phyloP scores from a whole-genome alignment of 2,888 invertebrate species.

The Drosophila eohydei region DNA sequence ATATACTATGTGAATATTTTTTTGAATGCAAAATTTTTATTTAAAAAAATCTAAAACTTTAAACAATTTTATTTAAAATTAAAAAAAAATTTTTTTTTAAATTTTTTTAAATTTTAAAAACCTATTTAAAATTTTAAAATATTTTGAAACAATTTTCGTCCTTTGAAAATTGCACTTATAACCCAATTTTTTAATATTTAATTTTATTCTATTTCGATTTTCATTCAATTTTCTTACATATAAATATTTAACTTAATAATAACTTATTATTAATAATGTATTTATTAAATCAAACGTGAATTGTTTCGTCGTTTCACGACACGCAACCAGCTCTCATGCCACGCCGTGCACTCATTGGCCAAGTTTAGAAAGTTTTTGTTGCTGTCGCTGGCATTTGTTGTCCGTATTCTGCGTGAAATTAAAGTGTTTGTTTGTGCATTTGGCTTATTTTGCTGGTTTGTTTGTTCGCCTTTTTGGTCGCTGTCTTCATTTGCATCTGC shows the following conservation, averaged over 20 bases:
- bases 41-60: too few species aligned
- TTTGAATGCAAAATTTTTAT: too few species aligned
- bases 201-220: too few species aligned
- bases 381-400: conserved; percentile 22
- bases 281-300: not conserved
- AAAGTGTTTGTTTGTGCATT: conserved; percentile 66
- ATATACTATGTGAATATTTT: not conserved
- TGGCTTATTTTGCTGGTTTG: conserved; percentile 25
- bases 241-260: not conserved
- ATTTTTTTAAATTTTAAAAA: too few species aligned
- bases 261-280: too few species aligned
- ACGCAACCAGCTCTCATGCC: conserved; percentile 3
- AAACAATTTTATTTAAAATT: too few species aligned
- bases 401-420: conserved; percentile 63
- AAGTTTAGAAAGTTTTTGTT: conserved; percentile 65
- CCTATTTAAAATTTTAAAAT: too few species aligned
- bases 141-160: too few species aligned
- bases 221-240: too few species aligned
- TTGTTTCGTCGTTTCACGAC: not conserved
- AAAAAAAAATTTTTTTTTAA: too few species aligned
- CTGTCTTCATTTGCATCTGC: conserved; percentile 74
- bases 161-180: too few species aligned
- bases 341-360: conserved; percentile 28
- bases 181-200: too few species aligned
- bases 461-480: conserved; percentile 32